phyloP scores from a whole-genome alignment of 2,113 vertebrate species.

The Platichthys stellatus region DNA sequence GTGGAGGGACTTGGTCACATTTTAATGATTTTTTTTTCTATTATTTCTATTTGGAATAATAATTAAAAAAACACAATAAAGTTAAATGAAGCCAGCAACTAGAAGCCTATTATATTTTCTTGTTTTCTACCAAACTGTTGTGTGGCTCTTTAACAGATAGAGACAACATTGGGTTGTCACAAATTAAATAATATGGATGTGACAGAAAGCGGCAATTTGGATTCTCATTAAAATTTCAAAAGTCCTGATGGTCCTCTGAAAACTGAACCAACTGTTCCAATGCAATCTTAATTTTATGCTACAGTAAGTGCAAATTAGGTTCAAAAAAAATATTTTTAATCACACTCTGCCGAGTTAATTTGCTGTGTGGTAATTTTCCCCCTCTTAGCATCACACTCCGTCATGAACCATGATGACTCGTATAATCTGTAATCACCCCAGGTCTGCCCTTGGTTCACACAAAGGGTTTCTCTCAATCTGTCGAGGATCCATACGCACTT shows the following conservation, averaged over 20 bases:
- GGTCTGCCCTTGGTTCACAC: neutral
- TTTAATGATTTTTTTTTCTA: neutral
- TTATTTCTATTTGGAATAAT: neutral
- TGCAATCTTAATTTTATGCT: slow-evolving; percentile 82
- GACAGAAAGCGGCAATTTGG: slow-evolving; percentile 74
- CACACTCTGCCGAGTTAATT: slow-evolving; percentile 79
- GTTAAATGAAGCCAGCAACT: neutral
- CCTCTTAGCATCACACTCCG: slow-evolving; percentile 59
- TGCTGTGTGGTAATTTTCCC: slow-evolving; percentile 76
- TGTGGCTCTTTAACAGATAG: slow-evolving; percentile 25
- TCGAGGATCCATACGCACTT: neutral
- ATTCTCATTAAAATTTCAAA: slow-evolving; percentile 82
- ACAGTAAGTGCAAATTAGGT: slow-evolving; percentile 85
- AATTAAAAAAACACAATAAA: neutral
- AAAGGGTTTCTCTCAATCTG: slow-evolving; percentile 1
- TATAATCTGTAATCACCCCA: slow-evolving; percentile 47
- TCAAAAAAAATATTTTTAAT: slow-evolving; percentile 82
- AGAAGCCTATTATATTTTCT: slow-evolving; percentile 15
- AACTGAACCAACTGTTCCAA: slow-evolving; percentile 80
- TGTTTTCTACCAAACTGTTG: slow-evolving; percentile 13
- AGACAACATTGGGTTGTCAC: slow-evolving; percentile 41
- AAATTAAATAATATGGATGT: slow-evolving; percentile 53
- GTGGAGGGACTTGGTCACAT: neutral
- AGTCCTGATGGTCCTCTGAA: slow-evolving; percentile 80
- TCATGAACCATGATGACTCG: slow-evolving; percentile 61